A percentile compares a stretch with the other conserved stretches of the same genome.
phyloP scores from a whole-genome alignment of 2,113 vertebrate species.

The Eurypyga helias region DNA sequence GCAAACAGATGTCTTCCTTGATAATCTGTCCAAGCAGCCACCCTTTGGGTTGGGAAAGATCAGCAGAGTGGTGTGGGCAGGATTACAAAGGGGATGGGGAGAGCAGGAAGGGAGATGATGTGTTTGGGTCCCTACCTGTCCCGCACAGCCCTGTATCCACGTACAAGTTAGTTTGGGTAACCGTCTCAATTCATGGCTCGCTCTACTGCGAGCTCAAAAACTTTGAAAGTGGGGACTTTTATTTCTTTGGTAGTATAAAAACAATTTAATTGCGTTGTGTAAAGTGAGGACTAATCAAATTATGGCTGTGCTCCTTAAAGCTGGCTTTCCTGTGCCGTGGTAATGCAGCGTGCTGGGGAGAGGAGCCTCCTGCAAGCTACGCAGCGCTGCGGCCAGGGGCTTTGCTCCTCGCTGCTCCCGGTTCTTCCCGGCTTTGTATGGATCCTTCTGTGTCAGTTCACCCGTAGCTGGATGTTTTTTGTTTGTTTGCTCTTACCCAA shows the following conservation, averaged over 20 bases:
- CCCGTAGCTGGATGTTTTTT: neutral
- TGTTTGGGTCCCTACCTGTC: neutral
- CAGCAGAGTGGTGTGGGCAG: conserved; percentile 31
- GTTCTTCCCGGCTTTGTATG: neutral
- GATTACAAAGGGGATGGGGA: conserved; percentile 59
- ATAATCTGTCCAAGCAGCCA: conserved; percentile 47
- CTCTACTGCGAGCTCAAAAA: neutral
- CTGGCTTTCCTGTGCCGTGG: neutral
- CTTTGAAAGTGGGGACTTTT: neutral
- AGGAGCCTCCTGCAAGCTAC: neutral
- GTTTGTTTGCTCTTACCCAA: neutral
- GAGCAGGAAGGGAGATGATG: neutral
- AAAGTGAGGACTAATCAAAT: conserved; percentile 6
- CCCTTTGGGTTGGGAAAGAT: neutral
- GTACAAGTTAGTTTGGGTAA: neutral
- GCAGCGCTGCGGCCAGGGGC: neutral
- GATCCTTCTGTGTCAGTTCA: neutral
- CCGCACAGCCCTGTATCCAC: neutral
- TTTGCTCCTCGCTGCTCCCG: neutral
- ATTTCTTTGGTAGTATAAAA: conserved; percentile 9
- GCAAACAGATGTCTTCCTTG: conserved; percentile 58
- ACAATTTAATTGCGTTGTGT: neutral
- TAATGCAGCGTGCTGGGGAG: neutral
- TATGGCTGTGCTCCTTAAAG: neutral
- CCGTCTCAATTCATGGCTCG: neutral